Percentiles rank a stretch among this genome's conserved stretches.
Conservation (phyloP, 2,113 vertebrate genomes). For the Gracilinanus agilis region DNA sequence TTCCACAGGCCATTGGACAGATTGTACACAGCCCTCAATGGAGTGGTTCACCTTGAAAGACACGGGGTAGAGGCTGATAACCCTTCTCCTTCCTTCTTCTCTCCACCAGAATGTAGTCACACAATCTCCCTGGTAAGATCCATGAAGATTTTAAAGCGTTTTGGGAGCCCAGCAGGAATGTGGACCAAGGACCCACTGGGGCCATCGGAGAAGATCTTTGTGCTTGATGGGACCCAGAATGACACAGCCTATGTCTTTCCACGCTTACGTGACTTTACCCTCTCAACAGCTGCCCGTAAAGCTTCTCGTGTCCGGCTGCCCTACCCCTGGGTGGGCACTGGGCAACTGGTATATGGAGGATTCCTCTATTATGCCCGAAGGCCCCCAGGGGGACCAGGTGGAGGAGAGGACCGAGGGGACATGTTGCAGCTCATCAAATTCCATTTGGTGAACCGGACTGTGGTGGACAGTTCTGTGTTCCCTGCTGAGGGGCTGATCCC, state of each 20-base stretch:
- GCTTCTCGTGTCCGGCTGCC: conserved; percentile 89
- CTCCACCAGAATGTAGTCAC: conserved; percentile 90
- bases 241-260: conserved; percentile 90
- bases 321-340: conserved; percentile 90
- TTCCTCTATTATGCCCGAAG: conserved; percentile 91
- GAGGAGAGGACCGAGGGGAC: conserved; percentile 75
- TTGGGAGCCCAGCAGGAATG: conserved; percentile 90
- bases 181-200: conserved; percentile 93
- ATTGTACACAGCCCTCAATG: background rate
- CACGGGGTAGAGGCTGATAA: background rate
- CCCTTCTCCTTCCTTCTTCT: background rate
- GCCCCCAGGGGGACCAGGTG: conserved; percentile 75
- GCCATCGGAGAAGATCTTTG: conserved; percentile 91
- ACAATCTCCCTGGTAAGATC: conserved; percentile 93
- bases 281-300: conserved; percentile 85
- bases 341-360: conserved; percentile 91
- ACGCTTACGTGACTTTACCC: conserved; percentile 90
- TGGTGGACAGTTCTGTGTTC: conserved; percentile 93
- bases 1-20: background rate
- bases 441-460: conserved; percentile 88
- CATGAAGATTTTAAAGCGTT: conserved; percentile 96
- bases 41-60: background rate
- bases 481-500: conserved; percentile 88
- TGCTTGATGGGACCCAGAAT: conserved; percentile 92
- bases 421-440: conserved; percentile 93